phyloP scores from a whole-genome alignment of 2,113 vertebrate species.

The Malurus melanocephalus region DNA sequence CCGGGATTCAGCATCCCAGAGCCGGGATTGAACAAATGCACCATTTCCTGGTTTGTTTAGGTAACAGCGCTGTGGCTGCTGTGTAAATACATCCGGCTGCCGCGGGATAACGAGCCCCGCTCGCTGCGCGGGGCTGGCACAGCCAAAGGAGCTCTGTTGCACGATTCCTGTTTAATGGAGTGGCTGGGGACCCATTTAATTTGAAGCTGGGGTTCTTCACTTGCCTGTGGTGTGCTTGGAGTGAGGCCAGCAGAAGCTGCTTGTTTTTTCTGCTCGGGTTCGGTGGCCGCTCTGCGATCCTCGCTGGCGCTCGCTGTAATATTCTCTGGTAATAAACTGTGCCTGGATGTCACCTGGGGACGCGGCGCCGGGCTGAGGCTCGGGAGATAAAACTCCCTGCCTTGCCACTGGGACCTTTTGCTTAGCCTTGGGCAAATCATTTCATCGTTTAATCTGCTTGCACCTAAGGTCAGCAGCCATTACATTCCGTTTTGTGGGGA shows the following conservation, averaged over 20 bases:
- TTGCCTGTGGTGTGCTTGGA: slow-evolving; percentile 57
- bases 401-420: slow-evolving; percentile 35
- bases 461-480: slow-evolving; percentile 10
- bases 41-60: slow-evolving; percentile 45
- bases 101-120: neutral
- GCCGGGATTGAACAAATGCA: neutral
- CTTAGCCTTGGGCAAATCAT: slow-evolving; percentile 45
- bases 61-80: slow-evolving; percentile 35
- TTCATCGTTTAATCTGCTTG: slow-evolving; percentile 40
- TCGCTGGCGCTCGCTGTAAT: neutral
- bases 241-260: slow-evolving; percentile 48
- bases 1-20: neutral
- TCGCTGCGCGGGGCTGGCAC: slow-evolving; percentile 14
- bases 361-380: neutral
- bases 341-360: slow-evolving; percentile 37
- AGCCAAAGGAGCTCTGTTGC: slow-evolving; percentile 22
- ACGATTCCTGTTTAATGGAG: slow-evolving; percentile 54
- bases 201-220: slow-evolving; percentile 54
- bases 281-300: slow-evolving; percentile 44
- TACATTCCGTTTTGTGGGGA: neutral
- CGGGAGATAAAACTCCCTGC: slow-evolving; percentile 8
- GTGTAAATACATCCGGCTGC: slow-evolving; percentile 39
- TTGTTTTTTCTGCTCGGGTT: slow-evolving; percentile 25
- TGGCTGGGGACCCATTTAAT: slow-evolving; percentile 67
- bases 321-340: neutral